Evolutionary conservation across 2,113 vertebrate species (phyloP), one percentile per base, ranked within the genome.

Genomic region (Rutilus rutilus): DNA sequence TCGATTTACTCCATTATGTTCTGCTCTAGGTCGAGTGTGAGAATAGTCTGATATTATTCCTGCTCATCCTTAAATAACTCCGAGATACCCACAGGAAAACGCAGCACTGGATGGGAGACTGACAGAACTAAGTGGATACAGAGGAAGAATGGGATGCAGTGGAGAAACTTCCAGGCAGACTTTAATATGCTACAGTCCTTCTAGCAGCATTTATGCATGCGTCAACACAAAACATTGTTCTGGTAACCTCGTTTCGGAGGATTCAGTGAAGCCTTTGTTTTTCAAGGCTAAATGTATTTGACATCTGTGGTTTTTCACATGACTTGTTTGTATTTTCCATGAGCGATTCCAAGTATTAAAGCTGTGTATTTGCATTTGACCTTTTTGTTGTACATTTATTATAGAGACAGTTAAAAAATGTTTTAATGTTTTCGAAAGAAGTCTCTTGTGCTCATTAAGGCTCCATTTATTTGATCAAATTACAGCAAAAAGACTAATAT

Each of bases 31-130:
- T 54, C 45, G 80, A 82, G 45, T 50, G 19, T 33, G 17, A 52
- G 80, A 69, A 50, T 52, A 36, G 62, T 23, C 62, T 54, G 19
- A 50, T 69, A 82, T 82, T 69, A 69, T 82, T 52, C 80, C 19
- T 23, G 25, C 62, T 69, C 80, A 82, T 82, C 80, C 80, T 52
- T 82, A 82, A 82, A 69, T 69, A 69, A 69, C 80, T 25, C 23
- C n/a, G 5, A 52, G 62, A 50, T 69, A 62, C 62, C 60, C 62
- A 54, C 80, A 82, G 45, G 62, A 67, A 23, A 52, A 11, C 11
- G 7, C 21, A 69, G 62, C 45, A n/a, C 62, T 82, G 64, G 45
- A 52, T 15, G 45, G 64, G 5, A 82, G 80, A 52, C 45, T 33
- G 45, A 82, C 62, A 69, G 62, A 69, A 27, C 4, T 4, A 67